These are phyloP conservation scores for Bufo bufo DNA, from an alignment of 2,113 vertebrate genomes.

Conservation along the genomic window DNA sequence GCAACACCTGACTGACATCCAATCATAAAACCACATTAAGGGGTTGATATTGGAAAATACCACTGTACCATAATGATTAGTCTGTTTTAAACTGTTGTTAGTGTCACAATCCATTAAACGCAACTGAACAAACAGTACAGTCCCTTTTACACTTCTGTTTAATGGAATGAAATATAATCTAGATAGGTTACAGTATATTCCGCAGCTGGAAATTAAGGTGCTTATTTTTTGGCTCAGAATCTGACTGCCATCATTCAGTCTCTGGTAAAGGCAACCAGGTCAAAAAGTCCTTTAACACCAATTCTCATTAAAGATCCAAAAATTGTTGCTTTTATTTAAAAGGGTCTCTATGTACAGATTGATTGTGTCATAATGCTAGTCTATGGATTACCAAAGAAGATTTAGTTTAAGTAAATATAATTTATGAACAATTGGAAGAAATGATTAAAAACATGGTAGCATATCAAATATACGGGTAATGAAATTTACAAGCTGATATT, in stretches of 20 bases:
- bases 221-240: not conserved
- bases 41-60: conserved; percentile 20
- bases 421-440: no score
- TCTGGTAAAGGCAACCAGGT: not conserved
- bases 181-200: conserved; percentile 14
- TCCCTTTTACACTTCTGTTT: conserved; percentile 44
- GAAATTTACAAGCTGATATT: not conserved
- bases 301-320: not conserved
- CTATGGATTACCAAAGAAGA: not conserved
- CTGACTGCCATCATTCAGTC: not conserved
- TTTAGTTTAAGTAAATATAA: no score
- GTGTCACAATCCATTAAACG: conserved; percentile 58
- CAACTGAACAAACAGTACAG: conserved; percentile 52
- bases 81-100: conserved; percentile 47
- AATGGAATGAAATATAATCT: conserved; percentile 34
- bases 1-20: not conserved
- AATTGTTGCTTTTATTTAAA: not conserved
- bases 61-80: conserved; percentile 47
- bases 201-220: not conserved
- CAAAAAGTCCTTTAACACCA: not conserved
- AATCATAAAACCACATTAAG: conserved; percentile 3
- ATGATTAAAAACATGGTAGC: not conserved
- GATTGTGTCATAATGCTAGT: not conserved
- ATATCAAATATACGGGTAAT: not conserved
- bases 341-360: not conserved